Conservation (phyloP, 1,140 invertebrate species). For the Leptinotarsa undecemlineata region DNA sequence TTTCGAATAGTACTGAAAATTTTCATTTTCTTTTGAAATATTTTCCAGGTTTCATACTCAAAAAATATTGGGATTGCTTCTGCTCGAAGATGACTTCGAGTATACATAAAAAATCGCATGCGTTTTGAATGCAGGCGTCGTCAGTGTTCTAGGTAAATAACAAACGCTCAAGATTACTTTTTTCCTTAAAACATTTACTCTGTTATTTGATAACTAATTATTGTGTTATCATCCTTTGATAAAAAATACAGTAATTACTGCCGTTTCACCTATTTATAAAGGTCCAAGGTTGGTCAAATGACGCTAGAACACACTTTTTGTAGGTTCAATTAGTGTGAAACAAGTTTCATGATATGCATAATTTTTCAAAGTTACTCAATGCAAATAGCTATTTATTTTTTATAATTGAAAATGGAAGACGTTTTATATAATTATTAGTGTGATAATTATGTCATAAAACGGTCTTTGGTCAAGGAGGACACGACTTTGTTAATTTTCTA, state of each 20-base stretch:
- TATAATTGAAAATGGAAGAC: neutral
- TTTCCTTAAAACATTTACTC: neutral
- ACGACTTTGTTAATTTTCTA: neutral
- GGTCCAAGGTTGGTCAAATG: neutral
- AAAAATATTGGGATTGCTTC: too few relatives aligned
- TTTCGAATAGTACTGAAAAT: too few relatives aligned
- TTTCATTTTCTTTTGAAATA: too few relatives aligned
- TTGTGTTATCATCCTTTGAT: slow-evolving; percentile 1
- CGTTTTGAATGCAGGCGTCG: too few relatives aligned
- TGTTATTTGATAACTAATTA: slow-evolving; percentile 7
- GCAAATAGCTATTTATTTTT: neutral
- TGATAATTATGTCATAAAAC: neutral
- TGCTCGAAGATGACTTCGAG: too few relatives aligned
- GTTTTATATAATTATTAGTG: neutral
- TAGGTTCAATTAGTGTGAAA: neutral
- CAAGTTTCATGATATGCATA: neutral
- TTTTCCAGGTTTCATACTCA: too few relatives aligned
- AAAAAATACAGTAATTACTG: neutral
- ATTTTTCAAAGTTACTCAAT: slow-evolving; percentile 8
- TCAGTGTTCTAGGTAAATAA: too few relatives aligned
- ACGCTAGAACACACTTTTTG: neutral
- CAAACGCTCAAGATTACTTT: neutral
- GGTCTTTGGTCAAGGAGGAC: slow-evolving; percentile 4
- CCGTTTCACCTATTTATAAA: slow-evolving; percentile 1
- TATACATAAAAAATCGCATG: too few relatives aligned